phyloP scores from a whole-genome alignment of 2,797 vertebrate genomes.

The Epinephelus coioides region DNA sequence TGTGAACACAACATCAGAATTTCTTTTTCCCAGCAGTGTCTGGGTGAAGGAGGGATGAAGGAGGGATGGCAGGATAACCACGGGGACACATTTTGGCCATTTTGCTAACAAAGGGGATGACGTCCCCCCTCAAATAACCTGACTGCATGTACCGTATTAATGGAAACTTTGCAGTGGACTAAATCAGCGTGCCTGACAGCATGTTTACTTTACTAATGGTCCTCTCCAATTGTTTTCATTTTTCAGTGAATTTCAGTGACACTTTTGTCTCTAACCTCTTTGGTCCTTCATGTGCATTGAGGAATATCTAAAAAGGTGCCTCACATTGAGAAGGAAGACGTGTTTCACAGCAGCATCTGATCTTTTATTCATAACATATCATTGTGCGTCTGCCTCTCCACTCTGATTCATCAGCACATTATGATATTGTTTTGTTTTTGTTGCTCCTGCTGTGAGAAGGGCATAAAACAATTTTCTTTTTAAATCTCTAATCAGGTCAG shows the following conservation, averaged over 20 bases:
- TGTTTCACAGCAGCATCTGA: conserved; percentile 61
- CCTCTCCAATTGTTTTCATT: conserved; percentile 26
- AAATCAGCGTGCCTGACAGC: conserved; percentile 43
- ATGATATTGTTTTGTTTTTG: conserved; percentile 68
- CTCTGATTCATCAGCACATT: conserved; percentile 68
- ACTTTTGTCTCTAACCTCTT: conserved; percentile 45
- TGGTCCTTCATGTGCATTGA: conserved; percentile 47
- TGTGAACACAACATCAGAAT: too few species aligned
- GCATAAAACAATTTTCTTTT: conserved; percentile 49
- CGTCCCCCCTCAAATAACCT: too few species aligned
- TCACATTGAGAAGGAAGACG: conserved; percentile 53
- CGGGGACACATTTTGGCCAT: too few species aligned
- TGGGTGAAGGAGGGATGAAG: too few species aligned
- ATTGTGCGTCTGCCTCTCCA: conserved; percentile 44
- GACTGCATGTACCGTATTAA: not conserved
- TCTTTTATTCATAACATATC: conserved; percentile 77
- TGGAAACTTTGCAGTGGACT: conserved; percentile 34
- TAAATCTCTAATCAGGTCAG: conserved; percentile 56
- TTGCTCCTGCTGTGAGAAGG: conserved; percentile 32
- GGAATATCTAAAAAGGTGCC: conserved; percentile 60
- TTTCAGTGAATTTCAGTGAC: conserved; percentile 41
- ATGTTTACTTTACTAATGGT: conserved; percentile 51
- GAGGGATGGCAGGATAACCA: too few species aligned
- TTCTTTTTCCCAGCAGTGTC: too few species aligned
- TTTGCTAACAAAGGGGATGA: too few species aligned